phyloP scores from a whole-genome alignment of 2,797 vertebrate genomes.

The Borostomias antarcticus region DNA sequence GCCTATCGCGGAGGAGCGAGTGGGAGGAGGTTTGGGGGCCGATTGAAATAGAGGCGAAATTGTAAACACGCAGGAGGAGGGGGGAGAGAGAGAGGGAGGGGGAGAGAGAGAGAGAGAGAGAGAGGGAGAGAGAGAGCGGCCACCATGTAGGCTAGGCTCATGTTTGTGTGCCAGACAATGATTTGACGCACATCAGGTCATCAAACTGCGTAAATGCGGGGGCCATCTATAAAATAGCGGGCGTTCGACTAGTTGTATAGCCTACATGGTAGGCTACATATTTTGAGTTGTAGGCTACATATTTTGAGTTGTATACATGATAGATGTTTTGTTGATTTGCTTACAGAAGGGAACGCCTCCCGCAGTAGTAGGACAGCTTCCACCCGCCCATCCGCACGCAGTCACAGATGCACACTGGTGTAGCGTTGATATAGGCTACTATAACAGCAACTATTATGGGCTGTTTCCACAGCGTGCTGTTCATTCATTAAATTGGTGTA shows the following conservation, averaged over 20 bases:
- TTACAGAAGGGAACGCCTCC: too few relatives aligned
- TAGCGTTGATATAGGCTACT: too few relatives aligned
- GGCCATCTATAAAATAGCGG: background rate
- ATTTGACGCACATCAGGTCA: background rate
- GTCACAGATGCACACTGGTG: too few relatives aligned
- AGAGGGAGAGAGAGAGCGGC: background rate
- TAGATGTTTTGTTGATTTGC: too few relatives aligned
- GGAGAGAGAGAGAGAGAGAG: background rate
- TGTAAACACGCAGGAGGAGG: background rate
- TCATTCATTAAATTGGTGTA: too few relatives aligned
- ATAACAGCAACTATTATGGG: too few relatives aligned
- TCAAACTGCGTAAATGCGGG: background rate
- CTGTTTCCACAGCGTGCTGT: too few relatives aligned
- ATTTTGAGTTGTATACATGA: too few relatives aligned
- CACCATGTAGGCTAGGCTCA: background rate
- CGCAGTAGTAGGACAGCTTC: too few relatives aligned
- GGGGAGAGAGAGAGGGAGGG: background rate
- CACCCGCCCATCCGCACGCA: too few relatives aligned
- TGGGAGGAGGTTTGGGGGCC: background rate
- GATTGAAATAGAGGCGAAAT: conserved; percentile 17
- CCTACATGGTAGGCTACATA: background rate
- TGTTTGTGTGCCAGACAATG: background rate
- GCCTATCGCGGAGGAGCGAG: conserved; percentile 20
- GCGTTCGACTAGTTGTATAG: background rate
- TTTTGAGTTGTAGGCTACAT: background rate